Evolutionary conservation across 1,140 invertebrate genomes (phyloP), one percentile per base, ranked within the genome.

Genomic region (Drosophila suzukii): DNA sequence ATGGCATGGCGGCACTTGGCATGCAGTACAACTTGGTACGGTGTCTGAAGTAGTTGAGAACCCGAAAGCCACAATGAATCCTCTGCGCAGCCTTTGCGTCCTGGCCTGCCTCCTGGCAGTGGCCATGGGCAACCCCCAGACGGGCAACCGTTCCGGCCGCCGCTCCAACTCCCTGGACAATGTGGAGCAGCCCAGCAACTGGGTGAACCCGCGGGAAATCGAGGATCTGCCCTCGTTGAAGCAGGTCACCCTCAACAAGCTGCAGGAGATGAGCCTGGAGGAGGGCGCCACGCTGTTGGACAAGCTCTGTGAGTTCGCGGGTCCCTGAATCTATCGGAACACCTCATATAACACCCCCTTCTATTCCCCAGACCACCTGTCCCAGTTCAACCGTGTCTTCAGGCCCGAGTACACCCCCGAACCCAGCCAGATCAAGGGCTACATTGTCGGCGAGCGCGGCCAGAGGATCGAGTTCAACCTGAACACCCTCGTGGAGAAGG

Each of bases 191-290:
- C 90, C 90, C 39, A 84, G 82, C 46, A 84, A 86, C 58, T 91
- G 90, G 90, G 62, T 91, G 0, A 86, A 39, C 13, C 38, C 54
- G 6, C 68, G 50, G 15, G 81, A 91, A 11, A 78, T 91, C 6
- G 81, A 91, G 39, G 63, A 77, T 36, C 53, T 91, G 72, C 90
- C 90, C 4, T 36, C 58, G 30, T 56, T 91, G 7, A 83, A 90
- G 59, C 73, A 91, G 30, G 72, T 92, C 15, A 86, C 51, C 3
- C 60, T 92, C 30, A 67, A 78, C 27, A 62, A 77, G 56, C 83
- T 91, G 54, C 84, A 91, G 59, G 71, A 79, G 50, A 80, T 91
- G 86, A 77, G 75, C 30, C 57, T 76, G 5, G 78, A 91, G 34
- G 90, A 91, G 24, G 90, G 90, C 7, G 81, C 83, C 50, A 70